Percentiles rank a stretch among this genome's conserved stretches.
Conservation (phyloP, 2,888 invertebrate species). For the Cheilosia vernalis region DNA sequence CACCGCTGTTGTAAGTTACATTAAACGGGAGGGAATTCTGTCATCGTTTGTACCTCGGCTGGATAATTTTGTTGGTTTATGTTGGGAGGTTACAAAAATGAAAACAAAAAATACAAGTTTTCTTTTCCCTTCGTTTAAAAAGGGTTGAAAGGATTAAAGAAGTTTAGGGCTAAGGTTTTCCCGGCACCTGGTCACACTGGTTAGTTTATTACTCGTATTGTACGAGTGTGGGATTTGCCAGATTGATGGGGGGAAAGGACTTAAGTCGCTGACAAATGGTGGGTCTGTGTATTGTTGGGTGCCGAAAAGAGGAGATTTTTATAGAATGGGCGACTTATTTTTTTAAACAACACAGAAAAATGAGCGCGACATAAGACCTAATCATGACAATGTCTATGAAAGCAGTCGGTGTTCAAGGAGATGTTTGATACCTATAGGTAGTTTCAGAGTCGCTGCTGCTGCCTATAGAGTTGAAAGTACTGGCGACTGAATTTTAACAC, state of each 20-base stretch:
- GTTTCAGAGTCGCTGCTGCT: no score
- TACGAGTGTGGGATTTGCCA: not conserved
- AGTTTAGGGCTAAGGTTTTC: conserved; percentile 1
- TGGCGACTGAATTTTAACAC: no score
- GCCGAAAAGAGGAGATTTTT: no score
- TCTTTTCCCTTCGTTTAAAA: not conserved
- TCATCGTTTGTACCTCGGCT: conserved; percentile 45
- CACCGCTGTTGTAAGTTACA: conserved; percentile 25
- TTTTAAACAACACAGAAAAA: no score
- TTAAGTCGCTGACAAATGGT: not conserved
- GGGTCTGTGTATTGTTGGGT: not conserved
- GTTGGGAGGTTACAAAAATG: conserved; percentile 29
- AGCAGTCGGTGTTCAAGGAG: no score
- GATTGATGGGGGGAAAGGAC: not conserved
- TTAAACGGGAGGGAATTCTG: conserved; percentile 33
- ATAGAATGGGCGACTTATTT: no score
- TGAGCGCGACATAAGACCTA: no score
- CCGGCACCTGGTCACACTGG: conserved; percentile 34
- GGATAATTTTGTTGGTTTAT: conserved; percentile 48
- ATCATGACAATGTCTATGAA: no score
- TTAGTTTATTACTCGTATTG: conserved; percentile 20
- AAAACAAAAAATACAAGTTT: not conserved
- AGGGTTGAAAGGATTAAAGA: conserved; percentile 35
- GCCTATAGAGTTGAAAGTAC: no score
- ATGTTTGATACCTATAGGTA: no score